Evolutionary conservation across 2,113 vertebrate species (phyloP).

Genomic region (Brachionichthys hirsutus): DNA sequence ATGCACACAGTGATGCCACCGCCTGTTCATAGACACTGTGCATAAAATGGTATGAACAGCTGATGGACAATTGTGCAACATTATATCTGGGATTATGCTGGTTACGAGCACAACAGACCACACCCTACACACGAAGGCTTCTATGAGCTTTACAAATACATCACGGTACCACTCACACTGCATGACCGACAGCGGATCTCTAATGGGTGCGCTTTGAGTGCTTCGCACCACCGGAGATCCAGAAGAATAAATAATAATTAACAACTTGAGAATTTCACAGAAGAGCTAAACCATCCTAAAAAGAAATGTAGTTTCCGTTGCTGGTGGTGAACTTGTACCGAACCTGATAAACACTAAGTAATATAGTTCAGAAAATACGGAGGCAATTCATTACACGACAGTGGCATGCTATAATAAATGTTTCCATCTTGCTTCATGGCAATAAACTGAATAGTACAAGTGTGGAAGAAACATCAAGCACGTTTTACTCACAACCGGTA

Average conservation of each 20-base stretch:
- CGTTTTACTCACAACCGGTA: background rate
- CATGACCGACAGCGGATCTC: slow-evolving; percentile 4
- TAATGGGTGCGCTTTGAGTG: slow-evolving; percentile 15
- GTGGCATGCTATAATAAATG: slow-evolving; percentile 47
- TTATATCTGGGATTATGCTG: too few relatives aligned
- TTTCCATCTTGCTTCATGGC: slow-evolving; percentile 3
- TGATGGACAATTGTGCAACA: too few relatives aligned
- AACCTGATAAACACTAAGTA: slow-evolving; percentile 1
- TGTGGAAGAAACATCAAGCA: slow-evolving; percentile 21
- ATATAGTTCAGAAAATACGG: slow-evolving; percentile 3
- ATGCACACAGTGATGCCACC: too few relatives aligned
- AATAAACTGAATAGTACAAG: slow-evolving; percentile 25
- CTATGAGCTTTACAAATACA: background rate
- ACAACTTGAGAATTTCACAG: too few relatives aligned
- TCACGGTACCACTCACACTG: slow-evolving; percentile 6
- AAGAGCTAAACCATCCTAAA: background rate
- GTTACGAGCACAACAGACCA: slow-evolving; percentile 16
- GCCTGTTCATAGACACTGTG: too few relatives aligned
- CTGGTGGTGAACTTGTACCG: slow-evolving; percentile 37
- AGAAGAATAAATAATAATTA: too few relatives aligned
- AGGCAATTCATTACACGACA: slow-evolving; percentile 22
- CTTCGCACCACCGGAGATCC: slow-evolving; percentile 21
- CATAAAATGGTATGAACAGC: too few relatives aligned
- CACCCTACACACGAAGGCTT: slow-evolving; percentile 3
- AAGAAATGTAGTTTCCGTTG: slow-evolving; percentile 15